phyloP scores from a whole-genome alignment of 2,113 vertebrate genomes.

The Leucoraja erinaceus region DNA sequence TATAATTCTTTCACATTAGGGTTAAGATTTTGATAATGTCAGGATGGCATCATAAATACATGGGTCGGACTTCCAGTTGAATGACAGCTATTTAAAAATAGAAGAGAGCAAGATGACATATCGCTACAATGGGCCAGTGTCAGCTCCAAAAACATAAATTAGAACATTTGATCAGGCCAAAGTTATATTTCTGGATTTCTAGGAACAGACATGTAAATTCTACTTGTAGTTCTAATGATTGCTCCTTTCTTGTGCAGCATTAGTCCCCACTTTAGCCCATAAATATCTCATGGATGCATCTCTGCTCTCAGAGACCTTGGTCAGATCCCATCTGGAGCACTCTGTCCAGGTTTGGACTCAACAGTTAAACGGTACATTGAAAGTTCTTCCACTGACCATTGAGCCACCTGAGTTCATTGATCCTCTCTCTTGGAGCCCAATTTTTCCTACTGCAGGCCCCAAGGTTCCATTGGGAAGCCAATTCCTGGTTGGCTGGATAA shows the following conservation, averaged over 20 bases:
- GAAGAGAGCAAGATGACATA: not conserved
- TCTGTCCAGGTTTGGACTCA: not conserved
- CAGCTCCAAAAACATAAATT: not conserved
- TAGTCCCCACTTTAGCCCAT: not conserved
- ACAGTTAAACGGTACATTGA: not conserved
- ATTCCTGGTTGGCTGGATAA: too few species aligned
- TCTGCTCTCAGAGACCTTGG: not conserved
- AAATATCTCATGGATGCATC: not conserved
- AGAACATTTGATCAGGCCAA: not conserved
- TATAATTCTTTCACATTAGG: not conserved
- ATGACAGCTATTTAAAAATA: not conserved
- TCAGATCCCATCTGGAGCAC: not conserved
- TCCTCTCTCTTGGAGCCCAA: too few species aligned
- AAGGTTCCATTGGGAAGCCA: too few species aligned
- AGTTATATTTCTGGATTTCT: not conserved
- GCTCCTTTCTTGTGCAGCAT: not conserved
- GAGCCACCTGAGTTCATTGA: too few species aligned
- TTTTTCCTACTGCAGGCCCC: too few species aligned
- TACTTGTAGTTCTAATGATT: not conserved
- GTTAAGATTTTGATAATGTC: not conserved
- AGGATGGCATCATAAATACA: not conserved
- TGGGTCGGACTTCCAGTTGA: not conserved
- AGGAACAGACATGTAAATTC: not conserved
- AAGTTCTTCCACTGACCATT: too few species aligned
- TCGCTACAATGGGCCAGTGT: not conserved